Evolutionary conservation across 2,797 vertebrate genomes (phyloP), one percentile per base, ranked within the genome.

Genomic region (Chloroceryle inda): DNA sequence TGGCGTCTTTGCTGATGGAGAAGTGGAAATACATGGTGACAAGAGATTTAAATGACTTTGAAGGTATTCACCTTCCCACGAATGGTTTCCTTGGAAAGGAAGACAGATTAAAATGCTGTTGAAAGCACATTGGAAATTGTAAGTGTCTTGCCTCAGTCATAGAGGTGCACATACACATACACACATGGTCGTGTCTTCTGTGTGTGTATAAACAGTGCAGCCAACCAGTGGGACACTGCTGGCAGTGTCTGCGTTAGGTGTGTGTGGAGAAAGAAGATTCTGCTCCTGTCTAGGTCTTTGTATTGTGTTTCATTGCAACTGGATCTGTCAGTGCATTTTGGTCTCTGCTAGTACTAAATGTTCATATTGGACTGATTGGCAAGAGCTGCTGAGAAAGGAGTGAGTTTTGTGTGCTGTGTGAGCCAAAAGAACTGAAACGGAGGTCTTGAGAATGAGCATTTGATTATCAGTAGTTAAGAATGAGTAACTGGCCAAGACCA

Each of bases 121-220:
- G 38, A 84, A 71, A 93, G 73, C 37, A 58, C 49, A 62, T 83
- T 95, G 85, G 88, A 72, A 68, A 86, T 89, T 29, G 67, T n/a
- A 24, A 58, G 14, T 75, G 50, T 55, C 75, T 87, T 86, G 63
- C 33, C n/a, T 75, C 52, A 55, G 10, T 61, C 44, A 59, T 63
- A 77, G 52, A 76, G 88, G 33, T 24, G n/a, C 67, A 18, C 63
- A 23, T 35, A 69, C 63, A 18, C 21, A 26, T 37, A 0, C 38
- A 7, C 12, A 53, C 27, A 17, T 27, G 1, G 2, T 3, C 4
- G 2, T 53, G 42, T 64, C 1, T 40, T 40, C 4, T 23, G 5
- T 3, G 0, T 5, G 2, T 50, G 35, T 49, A 3, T 62, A 7
- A 56, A 10, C 13, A 38, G 4, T 29, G 50, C 37, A 40, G 29